Base-by-base conservation (phyloP, 2,113 vertebrate species). In the Neodontobutis hainanensis region DNA sequence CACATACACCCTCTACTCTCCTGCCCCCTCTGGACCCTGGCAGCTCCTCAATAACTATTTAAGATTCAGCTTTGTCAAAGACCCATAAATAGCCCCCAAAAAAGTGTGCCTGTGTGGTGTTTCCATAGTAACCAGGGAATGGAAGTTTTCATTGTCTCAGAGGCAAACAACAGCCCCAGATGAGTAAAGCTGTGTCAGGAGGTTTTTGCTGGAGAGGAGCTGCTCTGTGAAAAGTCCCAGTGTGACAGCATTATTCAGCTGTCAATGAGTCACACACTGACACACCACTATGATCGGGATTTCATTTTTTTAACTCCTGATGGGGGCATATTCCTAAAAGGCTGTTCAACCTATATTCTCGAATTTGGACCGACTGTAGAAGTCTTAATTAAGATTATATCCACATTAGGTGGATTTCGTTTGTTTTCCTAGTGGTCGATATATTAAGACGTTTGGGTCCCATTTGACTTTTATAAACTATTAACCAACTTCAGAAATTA, bases 51-150 rank as follows among this genome's bases (percentile, higher is more conserved):
- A 70, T 81, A 68, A 63, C 47, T 61, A 12, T 79, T 72, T 53
- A 59, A 68, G 65, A 84, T 59, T 59, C 69, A 6, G 35, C 53
- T 34, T 72, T 78, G 72, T 87, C 75, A 75, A 53, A 77, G 65
- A 82, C 67, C 78, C 83, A 87, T 78, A 86, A 89, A 90, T 86
- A 86, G 80, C 55, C 49, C 16, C 7, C 51, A 12, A 6, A 78
- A 82, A 69, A 84, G 55, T 55, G 42, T 64, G 70, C 70, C 73
- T 69, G 73, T 69, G 78, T 78, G 74, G 69, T 11, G 87, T 89
- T 89, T 80, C 84, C 82, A 88, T 88, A 83, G 85, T 82, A 88
- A 91, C 87, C 55, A 69, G 46, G 82, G 64, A 66, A 70, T 61
- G 45, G 61, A 78, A 62, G 65, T 86, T 84, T 85, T 74, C 42